These are phyloP conservation scores for Drosophila neoperkinsi DNA, from an alignment of 2,888 invertebrate species.

Conservation along the genomic window DNA sequence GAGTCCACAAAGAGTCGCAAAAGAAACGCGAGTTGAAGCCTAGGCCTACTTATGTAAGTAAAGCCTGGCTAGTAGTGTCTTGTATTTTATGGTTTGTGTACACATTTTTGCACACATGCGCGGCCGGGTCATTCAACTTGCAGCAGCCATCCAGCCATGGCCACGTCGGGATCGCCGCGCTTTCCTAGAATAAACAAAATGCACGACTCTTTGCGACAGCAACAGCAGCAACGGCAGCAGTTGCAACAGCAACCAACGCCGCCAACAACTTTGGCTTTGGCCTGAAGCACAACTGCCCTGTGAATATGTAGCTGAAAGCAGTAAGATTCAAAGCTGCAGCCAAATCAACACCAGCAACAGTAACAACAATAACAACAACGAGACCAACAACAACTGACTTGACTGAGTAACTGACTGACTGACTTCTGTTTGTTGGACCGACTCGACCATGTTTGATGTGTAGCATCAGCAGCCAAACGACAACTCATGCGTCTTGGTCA, in stretches of 20 bases:
- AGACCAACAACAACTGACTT: conserved; percentile 32
- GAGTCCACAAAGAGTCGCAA: conserved; percentile 20
- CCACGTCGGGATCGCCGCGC: conserved; percentile 67
- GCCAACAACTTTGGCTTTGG: conserved; percentile 70
- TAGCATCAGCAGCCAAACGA: conserved; percentile 68
- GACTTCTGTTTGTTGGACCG: conserved; percentile 81
- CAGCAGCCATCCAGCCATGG: conserved; percentile 65
- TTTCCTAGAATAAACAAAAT: conserved; percentile 80
- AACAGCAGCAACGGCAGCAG: conserved; percentile 22
- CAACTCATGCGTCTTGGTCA: conserved; percentile 63
- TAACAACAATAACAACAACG: conserved; percentile 23
- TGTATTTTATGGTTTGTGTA: conserved; percentile 83
- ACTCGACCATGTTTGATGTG: conserved; percentile 81
- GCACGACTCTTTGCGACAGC: conserved; percentile 74
- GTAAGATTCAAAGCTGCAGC: conserved; percentile 34
- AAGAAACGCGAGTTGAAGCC: conserved; percentile 50
- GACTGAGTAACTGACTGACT: conserved; percentile 66
- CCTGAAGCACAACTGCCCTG: conserved; percentile 40
- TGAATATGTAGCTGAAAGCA: conserved; percentile 44
- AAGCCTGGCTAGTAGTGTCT: conserved; percentile 74
- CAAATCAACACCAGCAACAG: conserved; percentile 71
- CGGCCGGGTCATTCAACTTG: conserved; percentile 83
- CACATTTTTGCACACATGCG: conserved; percentile 83
- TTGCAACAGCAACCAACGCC: conserved; percentile 43
- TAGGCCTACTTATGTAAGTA: conserved; percentile 78